Evolutionary conservation across 2,797 vertebrate genomes (phyloP).

Genomic region (Gymnodraco acuticeps): DNA sequence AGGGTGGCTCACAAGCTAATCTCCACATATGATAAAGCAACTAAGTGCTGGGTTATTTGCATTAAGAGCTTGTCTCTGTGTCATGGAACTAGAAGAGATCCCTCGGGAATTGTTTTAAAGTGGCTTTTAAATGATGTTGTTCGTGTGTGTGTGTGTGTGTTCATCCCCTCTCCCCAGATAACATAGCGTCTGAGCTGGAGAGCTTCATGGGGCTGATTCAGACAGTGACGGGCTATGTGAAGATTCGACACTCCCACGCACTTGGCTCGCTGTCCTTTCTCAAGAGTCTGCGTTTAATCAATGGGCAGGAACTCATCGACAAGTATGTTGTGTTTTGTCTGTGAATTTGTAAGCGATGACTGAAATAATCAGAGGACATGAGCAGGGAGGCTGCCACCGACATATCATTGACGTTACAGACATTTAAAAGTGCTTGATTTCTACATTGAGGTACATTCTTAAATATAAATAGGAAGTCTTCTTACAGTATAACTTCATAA

Average conservation of each 20-base stretch:
- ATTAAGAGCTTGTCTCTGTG: slow-evolving; percentile 19
- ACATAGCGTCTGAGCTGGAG: slow-evolving; percentile 98
- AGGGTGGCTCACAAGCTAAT: slow-evolving; percentile 47
- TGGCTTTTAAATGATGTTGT: slow-evolving; percentile 25
- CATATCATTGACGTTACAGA: slow-evolving; percentile 32
- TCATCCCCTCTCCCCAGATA: slow-evolving; percentile 84
- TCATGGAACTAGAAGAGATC: slow-evolving; percentile 9
- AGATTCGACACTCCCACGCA: slow-evolving; percentile 96
- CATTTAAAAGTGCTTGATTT: slow-evolving; percentile 28
- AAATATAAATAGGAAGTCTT: slow-evolving; percentile 12
- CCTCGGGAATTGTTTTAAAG: slow-evolving; percentile 11
- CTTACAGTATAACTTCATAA: slow-evolving; percentile 17
- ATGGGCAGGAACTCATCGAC: slow-evolving; percentile 93
- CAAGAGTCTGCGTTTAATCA: slow-evolving; percentile 94
- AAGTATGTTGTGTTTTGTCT: slow-evolving; percentile 81
- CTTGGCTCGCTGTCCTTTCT: slow-evolving; percentile 96
- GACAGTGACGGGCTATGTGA: slow-evolving; percentile 95
- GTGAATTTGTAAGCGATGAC: slow-evolving; percentile 8
- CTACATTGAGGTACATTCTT: slow-evolving; percentile 11
- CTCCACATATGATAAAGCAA: slow-evolving; percentile 42
- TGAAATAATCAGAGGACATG: slow-evolving; percentile 26
- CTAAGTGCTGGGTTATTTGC: slow-evolving; percentile 23
- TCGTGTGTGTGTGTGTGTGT: slow-evolving; percentile 44
- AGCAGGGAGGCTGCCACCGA: slow-evolving; percentile 33
- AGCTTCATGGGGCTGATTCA: slow-evolving; percentile 98